Evolutionary conservation across 1,140 invertebrate species (phyloP), one percentile per base, ranked within the genome.

Genomic region (Parapsyche elsis): DNA sequence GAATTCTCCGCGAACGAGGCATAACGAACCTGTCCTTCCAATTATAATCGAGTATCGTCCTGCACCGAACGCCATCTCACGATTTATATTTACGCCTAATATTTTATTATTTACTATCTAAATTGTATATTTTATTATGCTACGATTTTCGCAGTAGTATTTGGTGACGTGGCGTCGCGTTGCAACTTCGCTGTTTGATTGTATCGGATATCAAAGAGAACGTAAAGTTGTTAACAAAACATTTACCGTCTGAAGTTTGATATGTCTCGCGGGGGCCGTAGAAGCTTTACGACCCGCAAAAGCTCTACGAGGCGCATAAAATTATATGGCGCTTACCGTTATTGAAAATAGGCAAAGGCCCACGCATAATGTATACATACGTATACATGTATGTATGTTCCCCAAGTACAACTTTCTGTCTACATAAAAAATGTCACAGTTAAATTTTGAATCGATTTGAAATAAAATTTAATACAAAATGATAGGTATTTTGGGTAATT

Each of bases 231-330:
- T 61, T 61, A 61, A 61, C 57, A 21, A 61, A 61, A 61, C 57
- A 61, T 61, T 61, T 61, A 61, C 21, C 57, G 57, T 21, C 16
- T 61, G 57, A 61, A 61, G 57, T 61, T 61, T 61, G 57, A 61
- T 61, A 61, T 16, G 57, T 61, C 57, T 61, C 16, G 57, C 14
- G 57, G 57, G 57, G 21, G 5, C 16, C 9, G 57, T 61, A 61
- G 57, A 16, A 19, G 57, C 57, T 61, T 61, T 61, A 61, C 57
- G 57, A 19, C 57, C 57, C 57, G 14, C 49, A 16, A 53, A 53
- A 53, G 49, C 49, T 53, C 49, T 53, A 21, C 16, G 57, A 61
- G 16, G 9, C 57, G 57, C 57, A 61, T 61, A 61, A 61, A 61
- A 61, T 61, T 61, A 61, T 61, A 21, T 21, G 57, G 2, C 30